Evolutionary conservation across 2,797 vertebrate genomes (phyloP), one percentile per base, ranked within the genome.

Genomic region (Chelon labrosus): DNA sequence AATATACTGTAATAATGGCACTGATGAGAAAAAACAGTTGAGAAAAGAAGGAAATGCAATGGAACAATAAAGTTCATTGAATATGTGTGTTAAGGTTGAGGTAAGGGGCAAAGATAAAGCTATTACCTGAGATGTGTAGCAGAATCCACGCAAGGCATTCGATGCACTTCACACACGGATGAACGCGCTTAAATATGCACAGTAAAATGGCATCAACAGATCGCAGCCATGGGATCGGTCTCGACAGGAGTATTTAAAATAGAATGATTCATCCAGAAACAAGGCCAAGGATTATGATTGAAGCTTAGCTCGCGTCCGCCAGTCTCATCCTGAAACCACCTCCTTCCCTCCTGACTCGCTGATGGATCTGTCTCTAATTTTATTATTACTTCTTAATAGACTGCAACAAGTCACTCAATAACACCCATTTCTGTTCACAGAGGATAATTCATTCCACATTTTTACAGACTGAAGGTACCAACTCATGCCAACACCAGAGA

Each of bases 301-400:
- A 66, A 80, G 69, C 68, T 77, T 57, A 70, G 78, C 77, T 77
- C 79, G 70, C 37, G 59, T 79, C 76, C 63, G 79, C 75, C 79
- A 71, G 67, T 82, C 71, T 71, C 11, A 67, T 75, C 51, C 77
- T 51, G 65, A 70, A 77, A 19, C 59, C 65, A 31, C 7, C 50
- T 41, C 54, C 38, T 19, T 67, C 65, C 65, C 79, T 57, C 58
- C 52, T 38, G 65, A 73, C 71, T 75, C 39, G 62, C 70, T 81
- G 85, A 85, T 78, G 85, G 88, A 90, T 90, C 65, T 65, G 75
- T 54, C 77, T 82, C 66, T 84, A 85, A 86, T 89, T 85, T 84
- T 83, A 79, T 82, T 88, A 91, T 89, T 88, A 68, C 85, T 85
- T 75, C 78, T 85, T 88, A 89, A 89, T 85, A 90, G 84, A 85